Evolutionary conservation across 2,797 vertebrate species (phyloP).

Genomic region (Rhinella marina): DNA sequence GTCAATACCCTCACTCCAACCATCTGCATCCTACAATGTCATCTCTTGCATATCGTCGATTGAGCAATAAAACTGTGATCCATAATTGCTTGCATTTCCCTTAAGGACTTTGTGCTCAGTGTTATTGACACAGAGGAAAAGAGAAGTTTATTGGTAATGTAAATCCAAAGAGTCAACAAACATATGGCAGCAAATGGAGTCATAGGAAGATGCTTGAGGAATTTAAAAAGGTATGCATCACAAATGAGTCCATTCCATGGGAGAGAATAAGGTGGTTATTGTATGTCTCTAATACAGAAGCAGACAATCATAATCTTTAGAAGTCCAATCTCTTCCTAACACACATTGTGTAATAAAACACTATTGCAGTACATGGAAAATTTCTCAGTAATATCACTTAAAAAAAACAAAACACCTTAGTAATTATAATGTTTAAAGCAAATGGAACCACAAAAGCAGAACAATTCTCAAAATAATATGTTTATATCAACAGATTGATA

Average conservation of each 20-base stretch:
- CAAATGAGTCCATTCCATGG: not conserved
- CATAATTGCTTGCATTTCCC: slow-evolving; percentile 60
- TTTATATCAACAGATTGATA: too few species aligned
- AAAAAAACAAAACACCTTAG: too few species aligned
- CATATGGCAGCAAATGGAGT: slow-evolving; percentile 52
- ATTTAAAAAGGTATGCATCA: not conserved
- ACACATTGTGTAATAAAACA: too few species aligned
- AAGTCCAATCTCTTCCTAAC: too few species aligned
- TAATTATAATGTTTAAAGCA: too few species aligned
- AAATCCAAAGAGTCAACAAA: slow-evolving; percentile 59
- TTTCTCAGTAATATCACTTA: too few species aligned
- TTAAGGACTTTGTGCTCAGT: slow-evolving; percentile 52
- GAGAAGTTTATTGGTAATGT: slow-evolving; percentile 59
- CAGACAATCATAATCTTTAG: too few species aligned
- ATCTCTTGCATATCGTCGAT: slow-evolving; percentile 47
- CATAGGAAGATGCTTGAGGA: slow-evolving; percentile 25
- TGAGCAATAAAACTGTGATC: slow-evolving; percentile 58
- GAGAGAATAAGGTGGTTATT: not conserved
- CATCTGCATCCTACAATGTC: slow-evolving; percentile 61
- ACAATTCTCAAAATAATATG: too few species aligned
- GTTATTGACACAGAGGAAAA: slow-evolving; percentile 53
- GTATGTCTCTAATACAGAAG: not conserved
- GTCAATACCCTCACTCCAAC: slow-evolving; percentile 57
- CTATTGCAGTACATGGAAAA: too few species aligned
- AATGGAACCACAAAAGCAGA: too few species aligned